phyloP scores from a whole-genome alignment of 2,888 invertebrate genomes.

The Volucella bombylans region DNA sequence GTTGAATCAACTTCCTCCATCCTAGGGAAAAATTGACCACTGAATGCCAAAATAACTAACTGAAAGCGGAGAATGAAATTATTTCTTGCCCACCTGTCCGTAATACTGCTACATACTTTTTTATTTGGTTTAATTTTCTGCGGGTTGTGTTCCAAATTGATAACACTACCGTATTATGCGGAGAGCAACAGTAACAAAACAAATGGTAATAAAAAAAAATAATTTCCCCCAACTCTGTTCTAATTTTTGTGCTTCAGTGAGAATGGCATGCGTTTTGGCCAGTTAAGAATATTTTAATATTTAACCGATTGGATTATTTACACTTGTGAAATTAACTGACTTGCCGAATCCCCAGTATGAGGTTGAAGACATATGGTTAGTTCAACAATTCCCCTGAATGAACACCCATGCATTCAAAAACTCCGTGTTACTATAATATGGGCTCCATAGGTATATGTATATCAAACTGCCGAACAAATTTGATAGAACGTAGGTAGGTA shows the following conservation, averaged over 20 bases:
- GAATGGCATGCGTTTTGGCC: constrained; percentile 22
- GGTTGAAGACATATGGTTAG: no score
- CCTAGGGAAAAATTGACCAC: constrained; percentile 43
- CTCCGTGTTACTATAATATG: no score
- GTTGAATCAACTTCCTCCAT: constrained; percentile 56
- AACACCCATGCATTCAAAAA: no score
- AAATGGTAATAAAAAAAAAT: constrained; percentile 16
- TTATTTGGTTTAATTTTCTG: constrained; percentile 30
- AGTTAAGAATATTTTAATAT: constrained; percentile 42
- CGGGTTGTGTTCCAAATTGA: constrained; percentile 32
- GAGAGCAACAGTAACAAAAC: constrained; percentile 9
- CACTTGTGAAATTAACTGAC: constrained; percentile 14
- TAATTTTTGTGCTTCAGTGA: constrained; percentile 65
- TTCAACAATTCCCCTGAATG: no score
- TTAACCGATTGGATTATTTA: constrained; percentile 3
- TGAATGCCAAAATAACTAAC: constrained; percentile 31
- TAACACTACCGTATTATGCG: constrained; percentile 23
- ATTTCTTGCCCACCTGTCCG: constrained; percentile 54
- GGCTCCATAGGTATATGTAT: no score
- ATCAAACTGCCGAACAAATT: no score
- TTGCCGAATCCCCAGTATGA: background rate
- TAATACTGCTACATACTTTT: constrained; percentile 22
- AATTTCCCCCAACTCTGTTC: constrained; percentile 46
- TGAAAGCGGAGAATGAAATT: constrained; percentile 28
- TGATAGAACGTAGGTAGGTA: no score